Evolutionary conservation across 2,888 invertebrate species (phyloP), one percentile per base, ranked within the genome.

Genomic region (Tipula unca): DNA sequence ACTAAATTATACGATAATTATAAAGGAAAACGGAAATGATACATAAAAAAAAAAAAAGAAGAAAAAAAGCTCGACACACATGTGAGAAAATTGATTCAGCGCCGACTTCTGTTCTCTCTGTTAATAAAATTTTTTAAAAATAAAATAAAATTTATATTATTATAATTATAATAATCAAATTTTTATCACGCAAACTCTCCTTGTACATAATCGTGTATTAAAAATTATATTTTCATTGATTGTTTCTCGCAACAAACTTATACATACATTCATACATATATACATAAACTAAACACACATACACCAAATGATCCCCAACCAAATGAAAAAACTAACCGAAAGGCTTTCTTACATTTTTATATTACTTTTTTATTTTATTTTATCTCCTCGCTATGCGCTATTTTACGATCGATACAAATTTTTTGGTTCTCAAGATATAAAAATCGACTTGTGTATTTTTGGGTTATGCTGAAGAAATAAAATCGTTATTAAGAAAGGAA

Each of bases 401-500:
- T 83, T 83, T 83, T 83, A 83, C 83, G 83, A 83, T 83, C 83
- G 83, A 32, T 32, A 29, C 83, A 83, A 83, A 35, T 20, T 29
- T 83, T 83, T 83, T 83, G 83, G 83, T 83, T 83, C 83, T 83
- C 83, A 83, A 83, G 83, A 32, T 32, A 48, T 69, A 69, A 69
- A 25, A 69, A 25, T 69, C 25, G 20, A 69, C 25, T 69, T 69
- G 25, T 25, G 48, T 69, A 20, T 25, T 69, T 69, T 69, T 20
- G 69, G 69, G 69, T 25, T 69, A 69, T 25, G 69, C 69, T 10
- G 25, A 69, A 69, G 69, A 69, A 3, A 25, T 10, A 69, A 69
- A 69, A 69, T 48, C 48, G 48, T 48, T 48, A 17, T 5, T 17
- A 69, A 69, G 3, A 69, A 69, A 69, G 69, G 69, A 69, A 69